Base-by-base conservation (phyloP, 2,113 vertebrate genomes). In the Nothocercus julius region DNA sequence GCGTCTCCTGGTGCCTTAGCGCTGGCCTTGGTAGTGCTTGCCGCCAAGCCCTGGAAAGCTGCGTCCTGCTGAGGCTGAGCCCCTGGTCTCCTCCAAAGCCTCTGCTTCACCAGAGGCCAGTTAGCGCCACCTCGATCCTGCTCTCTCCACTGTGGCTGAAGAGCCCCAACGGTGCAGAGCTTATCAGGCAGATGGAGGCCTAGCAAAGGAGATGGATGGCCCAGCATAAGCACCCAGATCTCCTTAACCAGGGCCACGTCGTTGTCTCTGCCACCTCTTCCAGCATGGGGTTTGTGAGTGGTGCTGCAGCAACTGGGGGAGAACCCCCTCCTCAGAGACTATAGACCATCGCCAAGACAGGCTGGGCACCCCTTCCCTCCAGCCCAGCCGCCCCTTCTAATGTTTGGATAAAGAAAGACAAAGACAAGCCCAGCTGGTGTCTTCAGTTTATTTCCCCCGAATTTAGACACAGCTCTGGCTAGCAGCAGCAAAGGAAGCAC, bases 371-470 rank as follows among this genome's bases (percentile, higher is more conserved):
- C 4, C 12, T 19, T 4, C 16, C 54, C 27, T 9, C 28, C 5
- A 6, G 16, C 54, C 7, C 0, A 0, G 3, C 15, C 49, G 42
- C 40, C 8, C 53, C 16, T 53, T 56, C 47, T 34, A 66, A 10
- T 58, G n/a, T 13, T 32, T 70, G 30, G 19, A 15, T 45, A 42
- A 92, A 92, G 27, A 92, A 88, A 70, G 19, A 68, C 27, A 59
- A 49, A 83, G 28, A 56, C 53, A 72, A 24, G 14, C 42, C 18
- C 70, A 49, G 62, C 36, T 70, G 56, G 62, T 32, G 14, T 74
- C 24, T 96, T 93, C 28, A 13, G 18, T 97, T 97, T 97, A 96
- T 96, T 95, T 89, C 44, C 56, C 61, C 85, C 75, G 88, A 32
- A 59, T 87, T 90, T 87, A 91, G 74, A 80, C 91, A 96, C 93